phyloP scores from a whole-genome alignment of 2,113 vertebrate genomes.

The Cyanocitta stelleri region DNA sequence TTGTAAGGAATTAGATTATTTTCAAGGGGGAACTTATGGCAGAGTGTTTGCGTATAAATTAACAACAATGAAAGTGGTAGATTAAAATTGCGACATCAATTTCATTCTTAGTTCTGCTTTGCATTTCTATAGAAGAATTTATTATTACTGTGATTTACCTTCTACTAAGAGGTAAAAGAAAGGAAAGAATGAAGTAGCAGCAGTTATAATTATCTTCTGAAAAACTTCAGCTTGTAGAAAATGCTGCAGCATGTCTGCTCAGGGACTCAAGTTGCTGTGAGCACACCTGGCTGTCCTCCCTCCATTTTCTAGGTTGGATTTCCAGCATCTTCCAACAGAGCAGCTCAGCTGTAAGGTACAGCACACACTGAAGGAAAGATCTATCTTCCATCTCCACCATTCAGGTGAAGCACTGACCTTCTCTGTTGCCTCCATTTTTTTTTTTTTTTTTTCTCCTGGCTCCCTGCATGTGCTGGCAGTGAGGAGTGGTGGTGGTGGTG shows the following conservation, averaged over 20 bases:
- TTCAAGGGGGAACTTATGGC: constrained; percentile 38
- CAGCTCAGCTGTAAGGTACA: not conserved
- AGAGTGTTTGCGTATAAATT: constrained; percentile 59
- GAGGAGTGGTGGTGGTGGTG: not conserved
- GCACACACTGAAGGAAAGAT: not conserved
- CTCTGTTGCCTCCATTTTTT: not conserved
- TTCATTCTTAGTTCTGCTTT: constrained; percentile 68
- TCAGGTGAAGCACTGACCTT: not conserved
- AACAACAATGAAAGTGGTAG: constrained; percentile 54
- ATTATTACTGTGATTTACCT: constrained; percentile 55
- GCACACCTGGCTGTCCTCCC: not conserved
- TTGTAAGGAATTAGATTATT: constrained; percentile 54
- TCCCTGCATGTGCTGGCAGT: not conserved
- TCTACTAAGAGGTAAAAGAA: constrained; percentile 29
- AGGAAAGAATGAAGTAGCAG: not conserved
- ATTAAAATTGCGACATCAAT: constrained; percentile 59
- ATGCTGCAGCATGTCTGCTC: not conserved
- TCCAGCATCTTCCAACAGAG: not conserved
- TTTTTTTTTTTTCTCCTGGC: not conserved
- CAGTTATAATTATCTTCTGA: not conserved
- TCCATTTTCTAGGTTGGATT: not conserved
- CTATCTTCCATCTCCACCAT: not conserved
- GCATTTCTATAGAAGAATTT: constrained; percentile 65
- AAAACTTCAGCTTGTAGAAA: not conserved
- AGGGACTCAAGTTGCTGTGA: not conserved